phyloP scores from a whole-genome alignment of 2,888 invertebrate species.

The Rapana venosa region DNA sequence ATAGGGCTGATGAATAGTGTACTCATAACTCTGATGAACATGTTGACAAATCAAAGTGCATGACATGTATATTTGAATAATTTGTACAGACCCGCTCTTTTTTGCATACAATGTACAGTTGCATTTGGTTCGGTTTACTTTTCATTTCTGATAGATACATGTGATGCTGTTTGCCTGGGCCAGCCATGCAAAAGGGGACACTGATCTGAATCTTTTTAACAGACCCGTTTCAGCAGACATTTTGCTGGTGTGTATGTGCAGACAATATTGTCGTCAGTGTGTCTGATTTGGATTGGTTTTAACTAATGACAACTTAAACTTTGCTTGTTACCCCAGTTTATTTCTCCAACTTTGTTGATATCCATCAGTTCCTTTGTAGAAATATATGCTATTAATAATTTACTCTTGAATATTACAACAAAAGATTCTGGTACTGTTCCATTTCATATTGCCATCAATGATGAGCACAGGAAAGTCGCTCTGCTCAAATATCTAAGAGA shows the following conservation, averaged over 20 bases:
- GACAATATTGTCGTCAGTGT: neutral
- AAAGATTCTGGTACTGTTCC: too few species aligned
- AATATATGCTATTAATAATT: neutral
- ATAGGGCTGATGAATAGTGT: neutral
- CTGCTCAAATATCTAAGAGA: too few species aligned
- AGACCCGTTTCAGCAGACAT: neutral
- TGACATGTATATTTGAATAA: neutral
- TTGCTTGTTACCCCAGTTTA: neutral
- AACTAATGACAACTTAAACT: neutral
- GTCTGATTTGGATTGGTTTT: too few species aligned
- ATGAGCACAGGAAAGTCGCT: too few species aligned
- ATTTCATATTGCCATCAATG: too few species aligned
- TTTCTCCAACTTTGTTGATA: neutral
- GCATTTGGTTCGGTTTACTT: neutral
- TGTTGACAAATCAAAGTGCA: conserved; percentile 10
- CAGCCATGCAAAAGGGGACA: conserved; percentile 7
- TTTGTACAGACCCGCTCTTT: neutral
- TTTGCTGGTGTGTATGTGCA: neutral
- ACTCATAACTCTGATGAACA: neutral
- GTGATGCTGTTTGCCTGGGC: neutral
- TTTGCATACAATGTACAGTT: neutral
- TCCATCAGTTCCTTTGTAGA: neutral
- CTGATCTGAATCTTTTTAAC: neutral
- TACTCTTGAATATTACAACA: neutral
- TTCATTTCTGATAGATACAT: neutral